These are phyloP conservation scores for Eleginops maclovinus DNA, from an alignment of 2,113 vertebrate species.

Conservation along the genomic window DNA sequence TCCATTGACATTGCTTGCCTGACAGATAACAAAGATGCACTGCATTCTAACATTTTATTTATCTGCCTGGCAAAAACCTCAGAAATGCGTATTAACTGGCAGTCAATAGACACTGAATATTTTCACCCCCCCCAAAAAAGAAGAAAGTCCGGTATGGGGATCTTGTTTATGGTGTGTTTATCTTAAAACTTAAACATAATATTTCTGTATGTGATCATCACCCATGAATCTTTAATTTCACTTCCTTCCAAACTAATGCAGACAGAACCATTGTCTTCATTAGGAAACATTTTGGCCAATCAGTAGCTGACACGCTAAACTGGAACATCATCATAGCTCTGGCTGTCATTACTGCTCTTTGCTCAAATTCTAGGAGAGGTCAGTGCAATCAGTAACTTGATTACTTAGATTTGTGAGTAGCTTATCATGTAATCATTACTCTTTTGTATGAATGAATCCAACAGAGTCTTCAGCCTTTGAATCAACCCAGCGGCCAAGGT, in stretches of 20 bases:
- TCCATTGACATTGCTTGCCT: too few species aligned
- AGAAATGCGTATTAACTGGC: too few species aligned
- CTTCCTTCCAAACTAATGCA: background rate
- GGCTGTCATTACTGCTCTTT: background rate
- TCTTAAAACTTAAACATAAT: too few species aligned
- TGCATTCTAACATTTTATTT: too few species aligned
- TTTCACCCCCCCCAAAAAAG: too few species aligned
- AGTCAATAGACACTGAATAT: too few species aligned
- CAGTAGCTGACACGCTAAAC: background rate
- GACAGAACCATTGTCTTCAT: background rate
- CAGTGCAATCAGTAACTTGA: constrained; percentile 1
- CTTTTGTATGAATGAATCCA: background rate
- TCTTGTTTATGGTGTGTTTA: too few species aligned
- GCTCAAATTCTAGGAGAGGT: background rate
- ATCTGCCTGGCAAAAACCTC: too few species aligned
- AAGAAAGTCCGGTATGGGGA: too few species aligned
- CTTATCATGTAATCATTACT: constrained; percentile 6
- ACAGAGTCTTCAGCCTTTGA: background rate
- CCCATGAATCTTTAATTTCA: background rate
- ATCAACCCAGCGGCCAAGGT: background rate
- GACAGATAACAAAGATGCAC: too few species aligned
- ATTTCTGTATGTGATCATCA: background rate
- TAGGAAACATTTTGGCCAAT: background rate
- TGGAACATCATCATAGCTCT: background rate
- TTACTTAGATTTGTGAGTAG: background rate